These are phyloP conservation scores for Thalassophryne amazonica DNA, from an alignment of 2,797 vertebrate genomes.

Conservation along the genomic window DNA sequence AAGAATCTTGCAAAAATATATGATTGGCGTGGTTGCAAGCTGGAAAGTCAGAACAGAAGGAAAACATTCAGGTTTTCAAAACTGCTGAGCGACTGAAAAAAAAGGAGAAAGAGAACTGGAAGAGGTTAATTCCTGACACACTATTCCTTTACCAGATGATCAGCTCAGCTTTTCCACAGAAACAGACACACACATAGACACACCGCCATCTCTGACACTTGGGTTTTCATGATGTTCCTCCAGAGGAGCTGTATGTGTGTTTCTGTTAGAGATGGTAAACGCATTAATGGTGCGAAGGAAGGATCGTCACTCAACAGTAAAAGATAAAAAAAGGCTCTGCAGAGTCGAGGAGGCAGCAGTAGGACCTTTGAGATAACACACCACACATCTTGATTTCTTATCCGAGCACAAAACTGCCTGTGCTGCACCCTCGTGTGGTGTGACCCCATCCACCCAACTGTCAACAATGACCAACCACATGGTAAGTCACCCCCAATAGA, in stretches of 20 bases:
- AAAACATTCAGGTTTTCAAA: conserved; percentile 19
- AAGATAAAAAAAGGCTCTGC: conserved; percentile 20
- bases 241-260: conserved; percentile 7
- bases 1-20: conserved; percentile 6
- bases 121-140: conserved; percentile 46
- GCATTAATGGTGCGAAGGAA: conserved; percentile 53
- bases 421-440: too few species aligned
- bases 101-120: conserved; percentile 22
- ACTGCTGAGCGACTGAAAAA: conserved; percentile 43
- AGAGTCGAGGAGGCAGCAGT: conserved; percentile 30
- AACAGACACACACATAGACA: conserved; percentile 15
- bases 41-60: conserved; percentile 1
- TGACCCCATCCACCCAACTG: too few species aligned
- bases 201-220: conserved; percentile 28
- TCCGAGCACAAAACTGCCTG: too few species aligned
- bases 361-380: conserved; percentile 12
- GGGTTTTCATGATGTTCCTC: conserved; percentile 37
- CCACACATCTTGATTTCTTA: conserved; percentile 16
- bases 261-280: conserved; percentile 47
- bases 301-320: conserved; percentile 20
- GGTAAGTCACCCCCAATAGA: too few species aligned
- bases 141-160: conserved; percentile 72
- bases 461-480: too few species aligned
- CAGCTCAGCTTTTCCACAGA: conserved; percentile 67
- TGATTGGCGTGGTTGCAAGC: conserved; percentile 1